Evolutionary conservation across 2,888 invertebrate species (phyloP).

Genomic region (Dynastes hyllus): DNA sequence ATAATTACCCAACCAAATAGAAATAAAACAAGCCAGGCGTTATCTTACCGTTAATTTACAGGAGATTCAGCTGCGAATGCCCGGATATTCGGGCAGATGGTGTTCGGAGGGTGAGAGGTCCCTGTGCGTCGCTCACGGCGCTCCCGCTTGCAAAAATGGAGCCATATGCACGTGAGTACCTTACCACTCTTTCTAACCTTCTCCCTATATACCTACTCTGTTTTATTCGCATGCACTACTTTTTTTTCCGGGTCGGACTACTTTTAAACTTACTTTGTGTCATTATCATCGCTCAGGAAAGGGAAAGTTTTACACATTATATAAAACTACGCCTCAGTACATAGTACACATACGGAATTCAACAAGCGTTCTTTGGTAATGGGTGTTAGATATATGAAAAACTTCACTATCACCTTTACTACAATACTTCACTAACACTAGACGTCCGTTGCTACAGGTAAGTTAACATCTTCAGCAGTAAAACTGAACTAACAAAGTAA

Average conservation of each 20-base stretch:
- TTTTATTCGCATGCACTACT: slow-evolving; percentile 28
- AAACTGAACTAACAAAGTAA: too few relatives aligned
- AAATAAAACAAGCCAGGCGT: slow-evolving; percentile 33
- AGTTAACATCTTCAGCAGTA: too few relatives aligned
- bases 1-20: slow-evolving; percentile 26
- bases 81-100: slow-evolving; percentile 84
- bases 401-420: too few relatives aligned
- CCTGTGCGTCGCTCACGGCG: slow-evolving; percentile 78
- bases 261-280: slow-evolving; percentile 17
- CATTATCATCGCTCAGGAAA: slow-evolving; percentile 1
- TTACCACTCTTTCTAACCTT: background rate
- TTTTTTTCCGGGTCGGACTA: background rate
- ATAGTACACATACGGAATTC: too few relatives aligned
- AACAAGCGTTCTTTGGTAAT: too few relatives aligned
- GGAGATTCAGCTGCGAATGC: slow-evolving; percentile 86
- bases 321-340: background rate
- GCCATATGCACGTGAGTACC: slow-evolving; percentile 87
- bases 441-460: too few relatives aligned
- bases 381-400: too few relatives aligned
- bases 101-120: slow-evolving; percentile 86
- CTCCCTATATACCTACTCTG: background rate
- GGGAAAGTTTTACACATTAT: slow-evolving; percentile 4
- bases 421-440: too few relatives aligned
- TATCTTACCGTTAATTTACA: slow-evolving; percentile 68
- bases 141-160: slow-evolving; percentile 84